These are phyloP conservation scores for Lutraria rhynchaena DNA, from an alignment of 1,140 invertebrate species.

Conservation along the genomic window DNA sequence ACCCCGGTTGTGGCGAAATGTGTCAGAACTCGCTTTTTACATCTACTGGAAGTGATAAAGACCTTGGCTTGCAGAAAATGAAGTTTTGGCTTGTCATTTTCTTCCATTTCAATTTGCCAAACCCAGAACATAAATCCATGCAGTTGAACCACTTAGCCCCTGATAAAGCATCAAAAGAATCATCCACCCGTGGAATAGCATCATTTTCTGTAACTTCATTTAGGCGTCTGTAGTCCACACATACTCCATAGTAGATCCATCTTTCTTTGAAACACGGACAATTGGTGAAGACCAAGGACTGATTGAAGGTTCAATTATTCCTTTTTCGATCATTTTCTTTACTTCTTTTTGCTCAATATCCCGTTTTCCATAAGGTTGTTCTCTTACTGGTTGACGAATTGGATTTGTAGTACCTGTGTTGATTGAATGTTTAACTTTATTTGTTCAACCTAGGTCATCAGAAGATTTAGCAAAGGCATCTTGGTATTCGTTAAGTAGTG, in stretches of 20 bases:
- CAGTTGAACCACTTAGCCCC: constrained; percentile 13
- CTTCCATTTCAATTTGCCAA: constrained; percentile 39
- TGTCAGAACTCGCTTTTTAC: no score
- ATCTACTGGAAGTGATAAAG: constrained; percentile 11
- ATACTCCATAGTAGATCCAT: constrained; percentile 21
- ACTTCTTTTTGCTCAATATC: constrained; percentile 16
- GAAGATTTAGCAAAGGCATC: constrained; percentile 55
- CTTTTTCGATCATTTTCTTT: constrained; percentile 19
- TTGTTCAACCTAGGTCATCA: constrained; percentile 51
- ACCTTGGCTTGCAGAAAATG: constrained; percentile 6
- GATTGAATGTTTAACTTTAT: constrained; percentile 30
- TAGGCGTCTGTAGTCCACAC: constrained; percentile 21
- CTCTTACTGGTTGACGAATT: constrained; percentile 6
- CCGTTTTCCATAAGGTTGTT: not conserved
- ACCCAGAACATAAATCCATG: constrained; percentile 23
- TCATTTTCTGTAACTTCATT: constrained; percentile 17
- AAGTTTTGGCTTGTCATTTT: constrained; percentile 4
- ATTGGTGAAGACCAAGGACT: constrained; percentile 28
- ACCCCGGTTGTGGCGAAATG: no score
- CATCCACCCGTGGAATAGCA: constrained; percentile 4
- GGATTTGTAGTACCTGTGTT: not conserved
- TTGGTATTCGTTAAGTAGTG: constrained; percentile 42
- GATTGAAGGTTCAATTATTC: constrained; percentile 7
- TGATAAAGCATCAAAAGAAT: constrained; percentile 30
- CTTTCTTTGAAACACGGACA: constrained; percentile 33